phyloP scores from a whole-genome alignment of 1,140 invertebrate species.

The Drosophila biarmipes region DNA sequence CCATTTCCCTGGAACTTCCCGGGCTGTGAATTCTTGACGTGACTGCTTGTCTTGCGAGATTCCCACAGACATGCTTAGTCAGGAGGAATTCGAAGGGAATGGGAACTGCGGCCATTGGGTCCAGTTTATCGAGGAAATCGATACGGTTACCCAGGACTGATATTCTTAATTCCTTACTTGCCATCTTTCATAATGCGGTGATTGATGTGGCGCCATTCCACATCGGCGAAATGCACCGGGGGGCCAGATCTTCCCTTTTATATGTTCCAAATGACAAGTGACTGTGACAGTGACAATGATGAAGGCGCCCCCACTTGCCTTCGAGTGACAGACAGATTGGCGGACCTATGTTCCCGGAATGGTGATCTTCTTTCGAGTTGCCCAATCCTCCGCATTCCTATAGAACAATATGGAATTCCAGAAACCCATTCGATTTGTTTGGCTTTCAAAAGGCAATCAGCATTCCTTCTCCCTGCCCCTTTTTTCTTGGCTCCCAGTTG shows the following conservation, averaged over 20 bases:
- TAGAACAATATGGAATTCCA: slow-evolving; percentile 42
- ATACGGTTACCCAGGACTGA: slow-evolving; percentile 42
- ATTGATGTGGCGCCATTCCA: slow-evolving; percentile 75
- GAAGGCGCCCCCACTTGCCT: slow-evolving; percentile 19
- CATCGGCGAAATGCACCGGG: slow-evolving; percentile 29
- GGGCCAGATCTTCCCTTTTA: not conserved
- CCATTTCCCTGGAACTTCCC: slow-evolving; percentile 50
- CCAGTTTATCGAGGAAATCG: slow-evolving; percentile 32
- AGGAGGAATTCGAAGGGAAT: slow-evolving; percentile 35
- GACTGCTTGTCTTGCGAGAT: slow-evolving; percentile 13
- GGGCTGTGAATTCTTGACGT: slow-evolving; percentile 37
- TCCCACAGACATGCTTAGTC: slow-evolving; percentile 58
- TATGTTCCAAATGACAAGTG: slow-evolving; percentile 9
- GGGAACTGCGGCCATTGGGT: slow-evolving; percentile 2
- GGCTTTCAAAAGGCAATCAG: slow-evolving; percentile 28
- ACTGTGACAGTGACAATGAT: slow-evolving; percentile 21
- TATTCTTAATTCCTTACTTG: slow-evolving; percentile 41
- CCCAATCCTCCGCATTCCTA: slow-evolving; percentile 49
- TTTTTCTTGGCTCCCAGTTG: slow-evolving; percentile 29
- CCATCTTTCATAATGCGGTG: slow-evolving; percentile 61
- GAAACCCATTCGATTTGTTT: slow-evolving; percentile 53
- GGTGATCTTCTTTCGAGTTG: not conserved
- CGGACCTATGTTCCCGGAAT: slow-evolving; percentile 6
- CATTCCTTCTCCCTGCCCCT: slow-evolving; percentile 38
- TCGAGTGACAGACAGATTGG: slow-evolving; percentile 22